Percentiles rank a stretch among this genome's conserved stretches.
Evolutionary conservation across 2,888 invertebrate species (phyloP).

Genomic region (Glaucopsyche alexis): DNA sequence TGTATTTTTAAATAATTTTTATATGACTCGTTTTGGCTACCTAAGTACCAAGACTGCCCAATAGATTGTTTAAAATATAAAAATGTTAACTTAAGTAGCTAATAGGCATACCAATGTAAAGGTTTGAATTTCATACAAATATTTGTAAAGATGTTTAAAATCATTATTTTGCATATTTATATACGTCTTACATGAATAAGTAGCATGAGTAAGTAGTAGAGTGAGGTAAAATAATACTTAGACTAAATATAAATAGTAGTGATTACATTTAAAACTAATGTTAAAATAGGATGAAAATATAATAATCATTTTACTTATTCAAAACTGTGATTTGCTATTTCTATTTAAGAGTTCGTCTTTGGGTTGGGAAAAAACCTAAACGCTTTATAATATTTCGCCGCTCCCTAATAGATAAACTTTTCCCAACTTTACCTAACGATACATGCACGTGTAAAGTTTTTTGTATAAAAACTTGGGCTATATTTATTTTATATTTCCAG

Average conservation of each 20-base stretch:
- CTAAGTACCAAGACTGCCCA: no score
- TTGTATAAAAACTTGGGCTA: not conserved
- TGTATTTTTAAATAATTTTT: not conserved
- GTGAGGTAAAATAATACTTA: no score
- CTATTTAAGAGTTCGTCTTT: conserved; percentile 34
- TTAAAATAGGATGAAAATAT: not conserved
- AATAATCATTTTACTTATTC: not conserved
- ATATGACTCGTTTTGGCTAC: not conserved
- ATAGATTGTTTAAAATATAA: no score
- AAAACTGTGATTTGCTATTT: conserved; percentile 16
- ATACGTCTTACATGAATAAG: no score
- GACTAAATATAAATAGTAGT: not conserved
- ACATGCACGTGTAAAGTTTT: conserved; percentile 7
- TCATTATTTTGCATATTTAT: no score
- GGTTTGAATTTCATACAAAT: no score
- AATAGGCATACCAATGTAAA: no score
- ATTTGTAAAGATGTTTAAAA: no score
- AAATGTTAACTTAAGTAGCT: no score
- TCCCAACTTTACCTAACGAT: conserved; percentile 29
- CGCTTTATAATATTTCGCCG: conserved; percentile 55
- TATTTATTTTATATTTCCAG: conserved; percentile 26
- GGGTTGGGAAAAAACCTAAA: conserved; percentile 45
- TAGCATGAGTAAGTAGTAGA: no score
- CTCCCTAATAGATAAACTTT: conserved; percentile 53
- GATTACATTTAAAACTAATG: not conserved